These are phyloP conservation scores for Drosophila monieri DNA, from an alignment of 2,888 invertebrate genomes.

Conservation along the genomic window DNA sequence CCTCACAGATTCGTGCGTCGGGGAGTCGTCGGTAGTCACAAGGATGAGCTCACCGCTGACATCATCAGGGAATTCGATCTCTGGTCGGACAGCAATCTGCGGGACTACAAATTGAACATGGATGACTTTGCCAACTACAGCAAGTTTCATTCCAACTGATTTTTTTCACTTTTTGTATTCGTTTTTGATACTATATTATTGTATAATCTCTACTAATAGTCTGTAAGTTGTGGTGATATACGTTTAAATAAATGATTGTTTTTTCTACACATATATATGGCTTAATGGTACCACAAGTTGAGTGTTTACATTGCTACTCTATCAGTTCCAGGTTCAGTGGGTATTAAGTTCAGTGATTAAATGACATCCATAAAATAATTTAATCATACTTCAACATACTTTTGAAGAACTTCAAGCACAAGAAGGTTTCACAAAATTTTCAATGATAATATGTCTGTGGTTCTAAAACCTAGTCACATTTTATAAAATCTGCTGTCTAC, in stretches of 20 bases:
- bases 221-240: constrained; percentile 57
- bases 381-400: not conserved
- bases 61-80: constrained; percentile 80
- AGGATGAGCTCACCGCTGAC: constrained; percentile 75
- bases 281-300: constrained; percentile 1
- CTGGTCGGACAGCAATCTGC: constrained; percentile 77
- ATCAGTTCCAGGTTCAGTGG: constrained; percentile 1
- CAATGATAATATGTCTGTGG: not conserved
- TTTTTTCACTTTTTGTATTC: not conserved
- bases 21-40: constrained; percentile 82
- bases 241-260: constrained; percentile 42
- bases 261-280: constrained; percentile 1
- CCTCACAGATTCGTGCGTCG: constrained; percentile 80
- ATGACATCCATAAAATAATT: not conserved
- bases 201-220: constrained; percentile 54
- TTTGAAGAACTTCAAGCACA: not conserved
- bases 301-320: constrained; percentile 1
- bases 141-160: constrained; percentile 59
- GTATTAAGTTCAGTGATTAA: not conserved
- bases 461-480: not conserved
- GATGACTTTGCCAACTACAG: constrained; percentile 77
- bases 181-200: constrained; percentile 9
- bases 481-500: not conserved
- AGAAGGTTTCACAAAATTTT: too few species aligned
- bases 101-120: constrained; percentile 65